Base-by-base conservation (phyloP, 2,797 vertebrate genomes). In the Thaleichthys pacificus region DNA sequence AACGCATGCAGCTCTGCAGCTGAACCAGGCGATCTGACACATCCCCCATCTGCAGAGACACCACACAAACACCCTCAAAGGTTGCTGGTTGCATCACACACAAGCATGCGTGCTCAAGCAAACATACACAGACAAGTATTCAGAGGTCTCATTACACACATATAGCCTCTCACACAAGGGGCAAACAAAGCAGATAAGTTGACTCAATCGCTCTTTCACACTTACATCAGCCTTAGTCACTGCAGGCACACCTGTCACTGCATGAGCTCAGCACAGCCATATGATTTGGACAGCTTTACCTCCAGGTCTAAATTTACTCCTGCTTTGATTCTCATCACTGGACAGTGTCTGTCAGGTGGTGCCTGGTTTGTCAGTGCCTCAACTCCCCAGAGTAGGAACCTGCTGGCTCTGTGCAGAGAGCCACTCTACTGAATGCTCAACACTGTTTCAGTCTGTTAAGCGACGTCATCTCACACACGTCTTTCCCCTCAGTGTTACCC, bases 1-100 rank as follows among this genome's bases (percentile, higher is more conserved):
- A 87, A 68, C 70, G 82, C 92, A 94, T 93, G 85, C 93, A 94
- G 72, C 76, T 90, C 88, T 93, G 92, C 72, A 94, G 89, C 84
- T 88, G 91, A 76, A 88, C 84, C 1, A 94, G 87, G 7, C 89
- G 93, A 73, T 92, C 88, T 64, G 86, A 91, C 42, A 91, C 85
- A 17, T 86, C 84, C 63, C 83, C 84, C 15, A 64, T 72, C 92
- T 93, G 82, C 62, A 86, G 75, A 84, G 60, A 87, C 60, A 80
- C 54, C 17, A 77, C 38, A 66, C 19, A 68, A 17, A 56, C 5
- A 56, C 51, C 8, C 51, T 17, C 4, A 47, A 47, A 47, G 42
- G 3, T 8, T 11, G 42, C 42, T 14, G 64, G 17, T 66, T 26
- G 62, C 2, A 64, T 60, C 24, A 6, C 69, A 47, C 22, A 26